These are phyloP conservation scores for Artibeus lituratus DNA, from an alignment of 2,797 vertebrate genomes.

Conservation along the genomic window DNA sequence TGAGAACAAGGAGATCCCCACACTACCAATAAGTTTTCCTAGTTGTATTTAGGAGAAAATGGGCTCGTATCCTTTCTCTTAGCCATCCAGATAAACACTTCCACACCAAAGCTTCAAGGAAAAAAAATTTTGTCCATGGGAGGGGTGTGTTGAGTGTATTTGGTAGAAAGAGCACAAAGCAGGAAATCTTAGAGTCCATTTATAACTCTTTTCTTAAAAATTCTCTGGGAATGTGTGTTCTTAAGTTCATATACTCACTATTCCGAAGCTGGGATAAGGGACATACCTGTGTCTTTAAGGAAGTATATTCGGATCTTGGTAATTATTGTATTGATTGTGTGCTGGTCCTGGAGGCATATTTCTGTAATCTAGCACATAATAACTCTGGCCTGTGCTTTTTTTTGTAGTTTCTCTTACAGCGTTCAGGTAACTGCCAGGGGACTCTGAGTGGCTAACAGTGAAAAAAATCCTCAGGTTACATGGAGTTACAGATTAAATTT, in stretches of 20 bases:
- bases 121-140: not conserved
- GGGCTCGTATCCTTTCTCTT: not conserved
- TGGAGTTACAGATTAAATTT: not conserved
- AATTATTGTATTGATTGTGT: not conserved
- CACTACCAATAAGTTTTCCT: not conserved
- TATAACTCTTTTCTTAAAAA: not conserved
- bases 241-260: not conserved
- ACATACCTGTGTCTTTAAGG: not conserved
- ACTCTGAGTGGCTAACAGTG: not conserved
- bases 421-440: not conserved
- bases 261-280: conserved; percentile 14
- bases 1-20: not conserved
- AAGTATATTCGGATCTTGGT: not conserved
- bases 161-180: not conserved
- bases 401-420: not conserved
- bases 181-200: not conserved
- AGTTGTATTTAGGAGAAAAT: not conserved
- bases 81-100: not conserved
- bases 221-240: not conserved
- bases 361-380: not conserved
- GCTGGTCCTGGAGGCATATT: not conserved
- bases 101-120: not conserved
- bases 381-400: not conserved
- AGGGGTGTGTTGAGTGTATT: not conserved
- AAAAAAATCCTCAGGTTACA: not conserved